phyloP scores from a whole-genome alignment of 2,888 invertebrate species.

The Rhopalosiphum nymphaeae region DNA sequence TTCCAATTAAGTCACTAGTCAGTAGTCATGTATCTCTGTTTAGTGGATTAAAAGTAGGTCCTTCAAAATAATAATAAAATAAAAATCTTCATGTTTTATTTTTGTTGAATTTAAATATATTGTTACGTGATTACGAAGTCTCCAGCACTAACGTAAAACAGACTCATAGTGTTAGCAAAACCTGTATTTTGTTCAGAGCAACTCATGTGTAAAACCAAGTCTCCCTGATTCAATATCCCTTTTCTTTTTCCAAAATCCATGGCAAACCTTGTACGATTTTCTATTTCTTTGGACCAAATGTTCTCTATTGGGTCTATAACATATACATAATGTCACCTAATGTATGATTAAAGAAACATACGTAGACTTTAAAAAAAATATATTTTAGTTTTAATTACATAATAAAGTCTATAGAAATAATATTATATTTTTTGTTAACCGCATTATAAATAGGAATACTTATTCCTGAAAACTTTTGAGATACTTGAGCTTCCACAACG shows the following conservation, averaged over 20 bases:
- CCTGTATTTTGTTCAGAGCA: slow-evolving; percentile 80
- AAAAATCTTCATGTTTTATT: not conserved
- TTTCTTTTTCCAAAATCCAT: slow-evolving; percentile 76
- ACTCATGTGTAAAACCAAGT: slow-evolving; percentile 80
- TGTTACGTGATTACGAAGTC: not conserved
- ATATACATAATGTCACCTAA: not conserved
- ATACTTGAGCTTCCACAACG: not conserved
- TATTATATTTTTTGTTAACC: no score
- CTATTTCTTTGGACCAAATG: slow-evolving; percentile 76
- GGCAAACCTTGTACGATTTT: slow-evolving; percentile 75
- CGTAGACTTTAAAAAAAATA: not conserved
- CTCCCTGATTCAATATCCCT: slow-evolving; percentile 78
- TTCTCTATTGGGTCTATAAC: slow-evolving; percentile 70
- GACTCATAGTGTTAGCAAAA: slow-evolving; percentile 79
- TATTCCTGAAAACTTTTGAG: not conserved
- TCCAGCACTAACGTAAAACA: slow-evolving; percentile 72
- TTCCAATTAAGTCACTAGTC: no score
- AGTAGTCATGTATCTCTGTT: no score
- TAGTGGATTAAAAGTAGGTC: no score
- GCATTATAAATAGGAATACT: no score
- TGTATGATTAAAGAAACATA: not conserved
- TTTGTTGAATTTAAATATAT: not conserved
- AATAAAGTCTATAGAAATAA: not conserved
- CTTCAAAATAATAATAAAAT: no score
- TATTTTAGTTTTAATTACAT: not conserved